Percentiles rank a stretch among this genome's conserved stretches.
These are phyloP conservation scores for Porites divaricata DNA, from an alignment of 92 coral and sea anemone species.

Conservation along the genomic window DNA sequence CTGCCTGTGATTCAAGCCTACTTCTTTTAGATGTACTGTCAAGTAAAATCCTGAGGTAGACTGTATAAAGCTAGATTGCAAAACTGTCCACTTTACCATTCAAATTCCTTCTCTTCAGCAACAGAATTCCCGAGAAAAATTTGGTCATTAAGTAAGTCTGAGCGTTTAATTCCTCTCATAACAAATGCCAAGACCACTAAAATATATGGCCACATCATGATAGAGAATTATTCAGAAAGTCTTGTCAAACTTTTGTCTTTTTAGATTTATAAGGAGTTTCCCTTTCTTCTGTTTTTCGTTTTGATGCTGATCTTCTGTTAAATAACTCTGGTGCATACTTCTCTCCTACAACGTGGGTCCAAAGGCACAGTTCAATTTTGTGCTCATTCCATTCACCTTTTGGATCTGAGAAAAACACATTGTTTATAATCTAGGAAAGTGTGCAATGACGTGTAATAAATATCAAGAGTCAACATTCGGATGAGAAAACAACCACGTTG, in stretches of 20 bases:
- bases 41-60: no score
- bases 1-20: slow-evolving; percentile 37
- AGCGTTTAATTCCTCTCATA: no score
- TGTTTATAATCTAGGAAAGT: no score
- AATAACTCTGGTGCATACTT: slow-evolving; percentile 75
- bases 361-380: slow-evolving; percentile 88
- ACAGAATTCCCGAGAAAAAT: not conserved
- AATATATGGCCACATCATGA: not conserved
- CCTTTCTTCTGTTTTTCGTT: slow-evolving; percentile 19
- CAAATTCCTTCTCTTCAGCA: no score
- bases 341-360: slow-evolving; percentile 79
- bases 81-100: no score
- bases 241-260: slow-evolving; percentile 1
- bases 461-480: no score
- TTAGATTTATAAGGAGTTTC: slow-evolving; percentile 20
- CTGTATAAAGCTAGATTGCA: not conserved
- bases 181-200: no score
- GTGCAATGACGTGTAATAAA: no score
- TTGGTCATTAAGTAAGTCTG: not conserved
- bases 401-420: slow-evolving; percentile 60
- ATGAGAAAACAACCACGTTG: no score
- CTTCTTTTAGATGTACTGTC: slow-evolving; percentile 11
- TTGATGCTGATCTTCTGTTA: slow-evolving; percentile 19
- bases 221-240: not conserved
- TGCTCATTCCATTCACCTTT: slow-evolving; percentile 91